These are phyloP conservation scores for Lophotriccus pileatus DNA, from an alignment of 2,797 vertebrate genomes.

Conservation along the genomic window DNA sequence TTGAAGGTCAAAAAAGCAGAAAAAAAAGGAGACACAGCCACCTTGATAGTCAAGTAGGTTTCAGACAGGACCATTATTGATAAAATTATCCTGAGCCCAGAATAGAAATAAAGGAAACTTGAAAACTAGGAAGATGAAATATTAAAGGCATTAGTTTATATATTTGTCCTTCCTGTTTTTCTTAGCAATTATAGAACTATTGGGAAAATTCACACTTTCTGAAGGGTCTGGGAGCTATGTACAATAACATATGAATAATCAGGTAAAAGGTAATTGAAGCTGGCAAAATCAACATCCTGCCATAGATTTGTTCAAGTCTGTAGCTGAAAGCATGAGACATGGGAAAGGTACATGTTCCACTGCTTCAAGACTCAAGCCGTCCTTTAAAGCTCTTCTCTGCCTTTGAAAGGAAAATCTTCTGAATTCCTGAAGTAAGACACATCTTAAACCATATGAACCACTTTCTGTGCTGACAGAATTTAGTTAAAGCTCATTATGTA, in stretches of 20 bases:
- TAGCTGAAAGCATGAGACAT: background rate
- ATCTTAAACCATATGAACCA: constrained; percentile 57
- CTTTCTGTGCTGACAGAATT: constrained; percentile 62
- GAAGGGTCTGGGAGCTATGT: background rate
- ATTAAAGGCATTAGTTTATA: background rate
- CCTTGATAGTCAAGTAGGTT: background rate
- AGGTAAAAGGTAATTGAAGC: background rate
- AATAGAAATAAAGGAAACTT: background rate
- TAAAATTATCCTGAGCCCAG: background rate
- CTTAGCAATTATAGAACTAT: background rate
- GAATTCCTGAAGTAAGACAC: constrained; percentile 41
- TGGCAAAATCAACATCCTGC: background rate
- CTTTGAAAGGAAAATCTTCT: constrained; percentile 53
- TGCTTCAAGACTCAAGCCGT: background rate
- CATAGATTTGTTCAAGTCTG: background rate
- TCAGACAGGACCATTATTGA: background rate
- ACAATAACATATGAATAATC: background rate
- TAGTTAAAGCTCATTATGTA: constrained; percentile 67
- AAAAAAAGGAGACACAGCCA: background rate
- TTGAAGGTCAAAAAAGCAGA: background rate
- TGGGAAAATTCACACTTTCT: background rate
- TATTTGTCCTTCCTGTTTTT: background rate
- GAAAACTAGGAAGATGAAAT: background rate
- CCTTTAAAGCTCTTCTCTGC: constrained; percentile 15
- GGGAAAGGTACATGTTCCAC: background rate